A percentile compares a stretch with the other conserved stretches of the same genome.
Evolutionary conservation across 2,888 invertebrate genomes (phyloP).

Genomic region (Nezara viridula): DNA sequence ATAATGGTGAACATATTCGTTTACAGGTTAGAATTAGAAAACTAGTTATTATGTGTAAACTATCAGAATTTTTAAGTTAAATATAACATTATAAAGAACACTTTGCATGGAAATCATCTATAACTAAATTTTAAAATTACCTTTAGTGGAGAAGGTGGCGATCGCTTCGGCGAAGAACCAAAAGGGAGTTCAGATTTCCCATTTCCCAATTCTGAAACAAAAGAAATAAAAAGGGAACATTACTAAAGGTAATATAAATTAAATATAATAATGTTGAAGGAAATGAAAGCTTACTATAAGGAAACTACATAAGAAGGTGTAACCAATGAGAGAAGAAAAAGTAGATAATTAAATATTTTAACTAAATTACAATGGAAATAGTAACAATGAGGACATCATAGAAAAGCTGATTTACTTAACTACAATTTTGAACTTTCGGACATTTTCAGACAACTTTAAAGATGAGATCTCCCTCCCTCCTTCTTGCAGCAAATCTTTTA

Average conservation of each 20-base stretch:
- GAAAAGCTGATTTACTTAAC: no score
- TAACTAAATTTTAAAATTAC: no score
- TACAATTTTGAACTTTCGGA: no score
- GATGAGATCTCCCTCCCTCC: no score
- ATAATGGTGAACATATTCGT: no score
- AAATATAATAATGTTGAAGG: neutral
- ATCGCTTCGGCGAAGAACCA: constrained; percentile 21
- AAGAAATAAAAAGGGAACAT: neutral
- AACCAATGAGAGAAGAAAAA: neutral
- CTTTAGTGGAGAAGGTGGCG: constrained; percentile 59
- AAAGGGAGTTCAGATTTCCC: constrained; percentile 15
- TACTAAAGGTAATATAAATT: neutral
- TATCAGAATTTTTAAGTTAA: no score
- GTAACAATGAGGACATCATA: neutral
- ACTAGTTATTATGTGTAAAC: no score
- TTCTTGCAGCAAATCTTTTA: no score
- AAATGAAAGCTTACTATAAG: neutral
- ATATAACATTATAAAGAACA: no score
- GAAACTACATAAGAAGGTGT: neutral
- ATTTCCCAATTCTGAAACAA: constrained; percentile 33
- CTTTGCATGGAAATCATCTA: no score
- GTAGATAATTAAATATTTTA: neutral
- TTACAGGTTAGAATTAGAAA: no score
- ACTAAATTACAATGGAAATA: neutral
- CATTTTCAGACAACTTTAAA: no score